These are phyloP conservation scores for Rhyzopertha dominica DNA, from an alignment of 1,140 invertebrate species.

Conservation along the genomic window DNA sequence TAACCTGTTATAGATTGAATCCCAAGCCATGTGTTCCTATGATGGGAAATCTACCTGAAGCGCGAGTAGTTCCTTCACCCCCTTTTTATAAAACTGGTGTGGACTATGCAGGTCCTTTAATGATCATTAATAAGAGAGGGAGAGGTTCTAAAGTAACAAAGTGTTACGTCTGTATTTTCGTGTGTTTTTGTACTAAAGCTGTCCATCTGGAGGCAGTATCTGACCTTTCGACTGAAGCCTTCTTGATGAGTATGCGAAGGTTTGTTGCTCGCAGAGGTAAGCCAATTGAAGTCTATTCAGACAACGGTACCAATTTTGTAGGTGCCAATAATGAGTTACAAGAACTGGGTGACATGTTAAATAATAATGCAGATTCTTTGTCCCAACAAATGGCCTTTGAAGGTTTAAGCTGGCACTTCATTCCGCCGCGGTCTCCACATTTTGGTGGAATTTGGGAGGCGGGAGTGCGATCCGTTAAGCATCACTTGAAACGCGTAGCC, in stretches of 20 bases:
- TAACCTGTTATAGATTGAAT: constrained; percentile 13
- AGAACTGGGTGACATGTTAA: too few species aligned
- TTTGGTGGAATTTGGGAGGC: too few species aligned
- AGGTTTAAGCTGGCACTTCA: too few species aligned
- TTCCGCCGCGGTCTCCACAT: too few species aligned
- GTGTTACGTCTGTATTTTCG: constrained; percentile 31
- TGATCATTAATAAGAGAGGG: constrained; percentile 22
- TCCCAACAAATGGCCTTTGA: too few species aligned
- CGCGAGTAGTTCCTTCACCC: constrained; percentile 26
- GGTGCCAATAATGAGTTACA: constrained; percentile 1
- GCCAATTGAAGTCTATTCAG: constrained; percentile 24
- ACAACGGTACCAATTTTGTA: constrained; percentile 25
- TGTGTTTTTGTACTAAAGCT: constrained; percentile 32
- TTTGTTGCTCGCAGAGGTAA: constrained; percentile 31
- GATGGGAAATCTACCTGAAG: constrained; percentile 40
- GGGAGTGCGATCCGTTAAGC: too few species aligned
- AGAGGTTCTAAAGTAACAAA: constrained; percentile 23
- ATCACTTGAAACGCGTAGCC: too few species aligned
- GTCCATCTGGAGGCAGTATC: constrained; percentile 33
- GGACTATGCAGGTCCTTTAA: constrained; percentile 38
- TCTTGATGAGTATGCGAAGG: constrained; percentile 25
- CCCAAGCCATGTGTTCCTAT: neutral
- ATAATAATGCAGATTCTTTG: too few species aligned
- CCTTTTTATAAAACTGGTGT: constrained; percentile 34
- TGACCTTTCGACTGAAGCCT: constrained; percentile 20